Conservation (phyloP, 37 sponge, comb jelly and placozoan species). For the Spongilla lacustris region DNA sequence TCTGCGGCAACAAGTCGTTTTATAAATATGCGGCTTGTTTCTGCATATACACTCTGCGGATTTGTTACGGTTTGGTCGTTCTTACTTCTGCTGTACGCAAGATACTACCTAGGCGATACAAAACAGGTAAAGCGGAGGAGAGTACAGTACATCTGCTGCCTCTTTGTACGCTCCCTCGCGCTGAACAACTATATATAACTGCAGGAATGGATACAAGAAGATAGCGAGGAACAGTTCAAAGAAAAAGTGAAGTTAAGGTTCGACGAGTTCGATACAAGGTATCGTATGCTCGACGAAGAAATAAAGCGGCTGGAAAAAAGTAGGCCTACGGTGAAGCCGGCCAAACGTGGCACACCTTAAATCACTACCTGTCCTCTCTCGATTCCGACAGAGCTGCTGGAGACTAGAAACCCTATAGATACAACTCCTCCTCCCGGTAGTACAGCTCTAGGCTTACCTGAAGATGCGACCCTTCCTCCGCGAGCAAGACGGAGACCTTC, state of each 20-base stretch:
- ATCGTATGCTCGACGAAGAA: conserved; percentile 38
- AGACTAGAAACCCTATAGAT: background rate
- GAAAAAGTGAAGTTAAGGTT: conserved; percentile 32
- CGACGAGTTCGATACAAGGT: conserved; percentile 60
- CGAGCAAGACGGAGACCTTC: background rate
- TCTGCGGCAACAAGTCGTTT: background rate
- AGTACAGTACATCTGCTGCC: too few species aligned
- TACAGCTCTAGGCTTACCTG: background rate
- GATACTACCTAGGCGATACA: conserved; percentile 21
- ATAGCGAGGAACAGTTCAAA: conserved; percentile 17
- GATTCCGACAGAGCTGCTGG: background rate
- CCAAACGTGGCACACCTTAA: background rate
- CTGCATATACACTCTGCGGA: conserved; percentile 6
- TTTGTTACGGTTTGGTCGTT: conserved; percentile 36
- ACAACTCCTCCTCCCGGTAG: background rate
- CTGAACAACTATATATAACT: background rate
- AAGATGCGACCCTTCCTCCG: background rate
- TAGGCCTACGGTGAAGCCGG: conserved; percentile 30
- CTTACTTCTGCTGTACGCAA: conserved; percentile 7
- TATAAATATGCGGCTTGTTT: conserved; percentile 36
- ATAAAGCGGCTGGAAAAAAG: conserved; percentile 32
- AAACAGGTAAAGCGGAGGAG: conserved; percentile 17
- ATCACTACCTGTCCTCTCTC: background rate
- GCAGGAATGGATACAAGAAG: conserved; percentile 14
- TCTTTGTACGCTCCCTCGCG: background rate